phyloP scores from a whole-genome alignment of 2,888 invertebrate genomes.

The Micropterix aruncella region DNA sequence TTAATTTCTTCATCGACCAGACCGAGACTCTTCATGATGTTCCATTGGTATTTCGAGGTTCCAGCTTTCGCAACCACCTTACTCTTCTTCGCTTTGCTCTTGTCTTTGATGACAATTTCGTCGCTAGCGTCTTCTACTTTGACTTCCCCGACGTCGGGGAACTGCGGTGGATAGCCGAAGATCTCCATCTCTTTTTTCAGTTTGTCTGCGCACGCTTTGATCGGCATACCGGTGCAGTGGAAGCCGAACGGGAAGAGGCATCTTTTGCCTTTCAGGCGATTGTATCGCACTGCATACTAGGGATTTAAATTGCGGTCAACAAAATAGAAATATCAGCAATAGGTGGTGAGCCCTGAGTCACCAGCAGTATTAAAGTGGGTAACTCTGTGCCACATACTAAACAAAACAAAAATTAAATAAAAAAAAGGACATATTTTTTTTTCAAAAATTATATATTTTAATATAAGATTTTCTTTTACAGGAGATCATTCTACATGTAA shows the following conservation, averaged over 20 bases:
- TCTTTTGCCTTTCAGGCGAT: conserved; percentile 81
- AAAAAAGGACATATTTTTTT: background rate
- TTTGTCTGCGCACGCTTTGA: conserved; percentile 98
- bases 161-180: conserved; percentile 86
- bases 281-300: conserved; percentile 82
- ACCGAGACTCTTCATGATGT: conserved; percentile 93
- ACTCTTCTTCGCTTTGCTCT: conserved; percentile 89
- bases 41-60: conserved; percentile 89
- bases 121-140: conserved; percentile 32
- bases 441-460: too few relatives aligned
- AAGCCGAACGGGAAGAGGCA: conserved; percentile 96
- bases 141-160: conserved; percentile 55
- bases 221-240: conserved; percentile 99
- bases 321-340: background rate
- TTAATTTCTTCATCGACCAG: conserved; percentile 83
- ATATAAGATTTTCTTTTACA: too few relatives aligned
- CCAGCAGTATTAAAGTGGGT: background rate
- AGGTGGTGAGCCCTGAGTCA: too few relatives aligned
- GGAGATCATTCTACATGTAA: too few relatives aligned
- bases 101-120: conserved; percentile 52
- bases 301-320: too few relatives aligned
- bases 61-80: conserved; percentile 91
- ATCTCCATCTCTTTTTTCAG: conserved; percentile 82
- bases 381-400: background rate
- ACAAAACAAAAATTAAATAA: background rate